Evolutionary conservation across 2,797 vertebrate genomes (phyloP).

Genomic region (Hapalemur alaotrensis): DNA sequence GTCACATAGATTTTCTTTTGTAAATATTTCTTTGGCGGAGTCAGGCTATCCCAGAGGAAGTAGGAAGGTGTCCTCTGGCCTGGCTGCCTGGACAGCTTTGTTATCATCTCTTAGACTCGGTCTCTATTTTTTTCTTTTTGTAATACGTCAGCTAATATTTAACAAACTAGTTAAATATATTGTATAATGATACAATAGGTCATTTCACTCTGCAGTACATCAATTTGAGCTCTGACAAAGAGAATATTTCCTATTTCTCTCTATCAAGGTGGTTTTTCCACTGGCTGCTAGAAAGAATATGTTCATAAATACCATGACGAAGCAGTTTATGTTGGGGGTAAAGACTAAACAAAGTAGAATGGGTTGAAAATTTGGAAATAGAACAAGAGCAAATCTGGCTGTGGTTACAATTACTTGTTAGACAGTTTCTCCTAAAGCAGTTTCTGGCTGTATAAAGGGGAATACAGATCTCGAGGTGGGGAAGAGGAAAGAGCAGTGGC

Average conservation of each 20-base stretch:
- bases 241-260: not conserved
- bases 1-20: not conserved
- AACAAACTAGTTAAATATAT: not conserved
- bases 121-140: not conserved
- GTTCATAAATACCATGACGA: not conserved
- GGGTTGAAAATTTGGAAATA: not conserved
- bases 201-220: not conserved
- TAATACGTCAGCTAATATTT: not conserved
- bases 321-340: not conserved
- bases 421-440: not conserved
- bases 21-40: not conserved
- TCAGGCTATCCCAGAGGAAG: not conserved
- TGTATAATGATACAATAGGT: not conserved
- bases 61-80: not conserved
- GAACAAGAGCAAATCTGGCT: not conserved
- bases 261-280: not conserved
- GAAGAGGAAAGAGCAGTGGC: not conserved
- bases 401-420: not conserved
- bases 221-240: not conserved
- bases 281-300: not conserved
- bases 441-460: not conserved
- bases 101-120: not conserved
- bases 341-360: not conserved
- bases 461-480: not conserved
- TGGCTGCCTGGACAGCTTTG: not conserved